Percentiles rank a stretch among this genome's conserved stretches.
Evolutionary conservation across 2,888 invertebrate species (phyloP).

Genomic region (Pseudanteris insignis): DNA sequence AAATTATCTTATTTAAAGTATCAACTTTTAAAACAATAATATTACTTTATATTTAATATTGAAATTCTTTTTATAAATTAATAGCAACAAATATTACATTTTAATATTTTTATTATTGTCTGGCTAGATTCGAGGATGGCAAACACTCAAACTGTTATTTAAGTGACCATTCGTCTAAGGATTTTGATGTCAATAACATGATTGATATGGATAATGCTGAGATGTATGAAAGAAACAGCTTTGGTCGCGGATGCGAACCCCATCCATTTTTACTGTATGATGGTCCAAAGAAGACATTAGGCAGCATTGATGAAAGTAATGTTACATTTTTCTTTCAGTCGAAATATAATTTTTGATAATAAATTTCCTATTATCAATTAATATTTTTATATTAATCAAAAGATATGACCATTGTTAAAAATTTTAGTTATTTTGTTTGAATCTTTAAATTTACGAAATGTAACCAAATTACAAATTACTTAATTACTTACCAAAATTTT

Average conservation of each 20-base stretch:
- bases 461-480: too few relatives aligned
- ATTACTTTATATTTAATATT: too few relatives aligned
- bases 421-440: too few relatives aligned
- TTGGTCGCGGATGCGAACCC: conserved; percentile 83
- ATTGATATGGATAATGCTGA: conserved; percentile 74
- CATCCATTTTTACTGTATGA: conserved; percentile 63
- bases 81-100: not conserved
- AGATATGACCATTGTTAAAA: too few relatives aligned
- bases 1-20: too few relatives aligned
- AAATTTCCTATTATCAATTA: not conserved
- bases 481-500: not conserved
- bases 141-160: conserved; percentile 78
- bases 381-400: too few relatives aligned
- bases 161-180: conserved; percentile 77
- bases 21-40: too few relatives aligned
- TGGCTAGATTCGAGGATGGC: conserved; percentile 22
- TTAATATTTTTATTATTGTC: conserved; percentile 1
- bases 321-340: not conserved
- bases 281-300: conserved; percentile 23
- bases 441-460: too few relatives aligned
- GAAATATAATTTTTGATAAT: not conserved
- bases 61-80: too few relatives aligned
- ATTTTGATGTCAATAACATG: conserved; percentile 72
- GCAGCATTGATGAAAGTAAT: conserved; percentile 48
- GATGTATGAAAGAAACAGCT: conserved; percentile 82